Evolutionary conservation across 2,888 invertebrate genomes (phyloP).

Genomic region (Ochropacha duplaris): DNA sequence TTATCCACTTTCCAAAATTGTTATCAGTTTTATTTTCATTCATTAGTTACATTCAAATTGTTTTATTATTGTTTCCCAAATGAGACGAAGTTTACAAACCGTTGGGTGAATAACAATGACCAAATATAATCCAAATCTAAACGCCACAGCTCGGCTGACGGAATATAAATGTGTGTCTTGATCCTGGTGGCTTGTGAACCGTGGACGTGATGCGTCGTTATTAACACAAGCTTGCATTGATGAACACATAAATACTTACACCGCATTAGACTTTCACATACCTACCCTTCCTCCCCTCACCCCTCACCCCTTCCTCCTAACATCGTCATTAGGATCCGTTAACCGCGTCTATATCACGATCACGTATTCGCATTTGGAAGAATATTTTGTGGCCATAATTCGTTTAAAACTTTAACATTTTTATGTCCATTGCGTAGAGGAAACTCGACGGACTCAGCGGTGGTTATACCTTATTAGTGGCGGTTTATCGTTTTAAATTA

Average conservation of each 20-base stretch:
- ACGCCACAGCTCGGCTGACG: slow-evolving; percentile 67
- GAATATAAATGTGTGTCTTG: slow-evolving; percentile 74
- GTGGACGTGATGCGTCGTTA: slow-evolving; percentile 78
- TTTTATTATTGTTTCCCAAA: slow-evolving; percentile 70
- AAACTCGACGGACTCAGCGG: slow-evolving; percentile 55
- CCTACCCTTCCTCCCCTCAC: slow-evolving; percentile 15
- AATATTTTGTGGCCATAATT: slow-evolving; percentile 57
- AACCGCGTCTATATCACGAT: slow-evolving; percentile 29
- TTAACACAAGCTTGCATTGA: slow-evolving; percentile 77
- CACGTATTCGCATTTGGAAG: slow-evolving; percentile 53
- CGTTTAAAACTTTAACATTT: slow-evolving; percentile 56
- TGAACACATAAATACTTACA: slow-evolving; percentile 70
- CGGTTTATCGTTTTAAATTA: slow-evolving; percentile 71
- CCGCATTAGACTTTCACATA: slow-evolving; percentile 57
- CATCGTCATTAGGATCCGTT: slow-evolving; percentile 36
- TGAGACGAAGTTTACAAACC: slow-evolving; percentile 64
- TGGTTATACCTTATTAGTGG: slow-evolving; percentile 73
- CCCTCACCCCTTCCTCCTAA: slow-evolving; percentile 22
- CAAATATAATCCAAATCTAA: slow-evolving; percentile 81
- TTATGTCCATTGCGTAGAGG: slow-evolving; percentile 57
- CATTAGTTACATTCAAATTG: slow-evolving; percentile 47
- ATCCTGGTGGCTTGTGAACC: slow-evolving; percentile 77
- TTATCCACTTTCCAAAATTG: too few relatives aligned
- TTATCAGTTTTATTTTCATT: neutral
- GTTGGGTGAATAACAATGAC: slow-evolving; percentile 76